Evolutionary conservation across 1,140 invertebrate species (phyloP).

Genomic region (Aradophagus sp.): DNA sequence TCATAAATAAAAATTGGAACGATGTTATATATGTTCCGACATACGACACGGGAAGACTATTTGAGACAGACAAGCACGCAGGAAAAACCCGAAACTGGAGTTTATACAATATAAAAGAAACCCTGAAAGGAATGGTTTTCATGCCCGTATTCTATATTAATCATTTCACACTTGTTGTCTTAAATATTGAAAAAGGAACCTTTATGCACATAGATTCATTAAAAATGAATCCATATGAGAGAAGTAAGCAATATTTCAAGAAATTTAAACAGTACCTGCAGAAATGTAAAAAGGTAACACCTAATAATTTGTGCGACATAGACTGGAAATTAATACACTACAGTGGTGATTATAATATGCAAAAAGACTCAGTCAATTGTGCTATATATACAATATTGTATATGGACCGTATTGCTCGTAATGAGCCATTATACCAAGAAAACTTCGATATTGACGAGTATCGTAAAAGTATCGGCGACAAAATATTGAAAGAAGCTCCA

Average conservation of each 20-base stretch:
- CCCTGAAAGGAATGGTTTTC: slow-evolving; percentile 1
- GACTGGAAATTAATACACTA: not conserved
- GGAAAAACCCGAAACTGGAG: not conserved
- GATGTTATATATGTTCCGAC: slow-evolving; percentile 3
- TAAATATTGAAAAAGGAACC: not conserved
- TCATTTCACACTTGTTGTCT: slow-evolving; percentile 3
- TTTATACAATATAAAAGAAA: slow-evolving; percentile 8
- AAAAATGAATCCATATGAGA: not conserved
- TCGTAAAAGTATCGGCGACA: not conserved
- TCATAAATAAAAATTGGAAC: not conserved
- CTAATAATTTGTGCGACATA: slow-evolving; percentile 5
- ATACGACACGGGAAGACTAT: not conserved
- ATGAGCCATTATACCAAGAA: not conserved
- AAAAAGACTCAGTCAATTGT: slow-evolving; percentile 8
- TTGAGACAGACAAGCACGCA: not conserved
- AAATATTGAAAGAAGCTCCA: not conserved
- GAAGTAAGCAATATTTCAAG: not conserved
- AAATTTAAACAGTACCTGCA: slow-evolving; percentile 4
- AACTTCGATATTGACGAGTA: slow-evolving; percentile 2
- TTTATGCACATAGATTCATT: slow-evolving; percentile 10
- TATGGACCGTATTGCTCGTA: slow-evolving; percentile 7
- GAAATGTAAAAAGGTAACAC: not conserved
- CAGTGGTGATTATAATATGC: not conserved
- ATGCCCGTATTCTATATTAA: slow-evolving; percentile 1
- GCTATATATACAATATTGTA: slow-evolving; percentile 8